Percentiles rank a stretch among this genome's conserved stretches.
These are phyloP conservation scores for Glyphotaelius pellucidus DNA, from an alignment of 2,888 invertebrate species.

Conservation along the genomic window DNA sequence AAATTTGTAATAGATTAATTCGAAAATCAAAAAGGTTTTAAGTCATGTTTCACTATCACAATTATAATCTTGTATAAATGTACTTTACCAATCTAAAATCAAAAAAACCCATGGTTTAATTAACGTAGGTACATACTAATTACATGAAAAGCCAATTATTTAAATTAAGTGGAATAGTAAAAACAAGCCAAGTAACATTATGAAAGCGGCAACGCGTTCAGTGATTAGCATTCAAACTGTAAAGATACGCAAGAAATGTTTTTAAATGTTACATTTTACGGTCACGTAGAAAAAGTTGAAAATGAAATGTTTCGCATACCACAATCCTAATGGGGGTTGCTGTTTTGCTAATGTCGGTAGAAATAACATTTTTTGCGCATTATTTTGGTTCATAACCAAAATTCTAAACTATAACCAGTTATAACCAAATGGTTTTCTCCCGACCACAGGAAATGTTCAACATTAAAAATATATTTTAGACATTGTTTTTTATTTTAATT, in stretches of 20 bases:
- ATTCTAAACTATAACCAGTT: not conserved
- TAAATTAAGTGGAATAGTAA: not conserved
- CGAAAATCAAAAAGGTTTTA: not conserved
- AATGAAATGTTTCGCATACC: not conserved
- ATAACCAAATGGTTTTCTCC: not conserved
- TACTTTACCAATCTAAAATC: not conserved
- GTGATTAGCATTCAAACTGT: not conserved
- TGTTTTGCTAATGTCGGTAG: not conserved
- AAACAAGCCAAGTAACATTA: not conserved
- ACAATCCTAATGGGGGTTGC: not conserved
- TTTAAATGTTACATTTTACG: not conserved
- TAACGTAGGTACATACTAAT: not conserved
- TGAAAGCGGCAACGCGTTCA: not conserved
- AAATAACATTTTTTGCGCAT: not conserved
- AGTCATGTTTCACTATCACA: not conserved
- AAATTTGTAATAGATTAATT: not conserved
- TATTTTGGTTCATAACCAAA: not conserved
- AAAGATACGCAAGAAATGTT: not conserved
- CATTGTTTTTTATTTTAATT: not conserved
- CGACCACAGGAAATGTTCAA: not conserved
- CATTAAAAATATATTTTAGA: not conserved
- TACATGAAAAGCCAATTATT: not conserved
- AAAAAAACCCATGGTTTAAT: not conserved
- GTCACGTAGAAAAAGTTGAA: not conserved
- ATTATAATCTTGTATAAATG: not conserved